Percentiles rank a stretch among this genome's conserved stretches.
Conservation (phyloP, 2,888 invertebrate genomes). For the Lasius fuliginosus region DNA sequence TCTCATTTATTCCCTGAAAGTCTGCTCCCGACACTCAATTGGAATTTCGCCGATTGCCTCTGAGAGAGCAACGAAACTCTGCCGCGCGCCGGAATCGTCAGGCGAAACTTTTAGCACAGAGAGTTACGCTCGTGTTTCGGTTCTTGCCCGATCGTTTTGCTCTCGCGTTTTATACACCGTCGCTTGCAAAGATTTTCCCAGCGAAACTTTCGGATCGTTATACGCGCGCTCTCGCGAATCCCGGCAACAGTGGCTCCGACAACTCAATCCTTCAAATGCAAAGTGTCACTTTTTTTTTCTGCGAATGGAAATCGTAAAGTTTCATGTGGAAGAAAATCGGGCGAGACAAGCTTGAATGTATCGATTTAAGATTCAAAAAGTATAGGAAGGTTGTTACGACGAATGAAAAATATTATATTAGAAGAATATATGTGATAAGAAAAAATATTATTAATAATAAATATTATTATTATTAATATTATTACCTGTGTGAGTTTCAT, state of each 20-base stretch:
- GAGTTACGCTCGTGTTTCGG: slow-evolving; percentile 63
- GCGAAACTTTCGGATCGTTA: slow-evolving; percentile 64
- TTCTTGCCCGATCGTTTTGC: slow-evolving; percentile 66
- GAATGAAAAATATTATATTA: neutral
- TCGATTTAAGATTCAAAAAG: neutral
- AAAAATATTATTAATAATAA: too few relatives aligned
- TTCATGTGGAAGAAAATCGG: neutral
- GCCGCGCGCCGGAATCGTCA: slow-evolving; percentile 21
- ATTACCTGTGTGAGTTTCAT: neutral
- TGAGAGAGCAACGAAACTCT: slow-evolving; percentile 43
- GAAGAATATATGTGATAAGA: neutral
- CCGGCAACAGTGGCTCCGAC: slow-evolving; percentile 15
- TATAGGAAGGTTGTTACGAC: neutral
- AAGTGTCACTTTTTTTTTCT: slow-evolving; percentile 26
- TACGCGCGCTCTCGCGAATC: slow-evolving; percentile 51
- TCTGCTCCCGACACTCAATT: slow-evolving; percentile 49
- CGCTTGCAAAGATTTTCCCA: slow-evolving; percentile 59
- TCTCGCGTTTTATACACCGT: slow-evolving; percentile 19
- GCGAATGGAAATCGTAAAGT: slow-evolving; percentile 22
- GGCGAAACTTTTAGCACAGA: slow-evolving; percentile 53
- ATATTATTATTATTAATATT: neutral
- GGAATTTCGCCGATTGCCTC: slow-evolving; percentile 61
- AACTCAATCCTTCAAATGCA: slow-evolving; percentile 37
- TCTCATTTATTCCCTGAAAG: slow-evolving; percentile 40
- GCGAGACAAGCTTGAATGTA: neutral